Evolutionary conservation across 2,797 vertebrate species (phyloP), one percentile per base, ranked within the genome.

Genomic region (Silurus aristotelis): DNA sequence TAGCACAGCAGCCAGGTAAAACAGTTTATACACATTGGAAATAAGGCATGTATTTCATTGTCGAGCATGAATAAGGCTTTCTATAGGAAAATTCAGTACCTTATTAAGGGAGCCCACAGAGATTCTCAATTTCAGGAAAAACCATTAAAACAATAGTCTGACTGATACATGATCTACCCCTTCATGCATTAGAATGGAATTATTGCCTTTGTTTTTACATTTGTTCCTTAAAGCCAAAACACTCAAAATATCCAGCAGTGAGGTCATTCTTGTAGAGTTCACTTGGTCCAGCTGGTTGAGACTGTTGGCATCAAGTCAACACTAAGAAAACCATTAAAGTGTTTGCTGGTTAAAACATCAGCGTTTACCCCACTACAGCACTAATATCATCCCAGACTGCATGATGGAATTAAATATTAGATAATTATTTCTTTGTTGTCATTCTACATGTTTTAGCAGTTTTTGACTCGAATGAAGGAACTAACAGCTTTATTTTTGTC

Each of bases 121-220:
- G 48, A 6, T 6, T 71, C 27, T 82, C 67, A 46, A 43, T 82
- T 60, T 82, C 31, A 38, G 67, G 55, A 60, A 71, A 81, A 60
- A 70, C 43, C 55, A 43, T 82, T 82, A 60, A 25, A 71, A 60
- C 67, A 25, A 9, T 9, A 70, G 19, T 70, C 52, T 43, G 43
- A 70, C 52, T 43, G 80, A 82, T 60, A 71, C 67, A 71, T 71
- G 80, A 82, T 82, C 52, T 67, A 82, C 67, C 55, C 38, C 19
- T 9, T 10, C 13, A 15, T 27, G n/a, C 14, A 70, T 82, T 38
- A 48, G 77, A 81, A 58, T 22, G 58, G 43, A 82, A 70, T 43
- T 31, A 67, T 77, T 43, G 46, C 52, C 31, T 68, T 61, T 55
- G 70, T 83, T 61, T 75, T 63, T 56, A 56, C 27, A 17, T 56